Evolutionary conservation across 2,888 invertebrate genomes (phyloP).

Genomic region (Allacma fusca): DNA sequence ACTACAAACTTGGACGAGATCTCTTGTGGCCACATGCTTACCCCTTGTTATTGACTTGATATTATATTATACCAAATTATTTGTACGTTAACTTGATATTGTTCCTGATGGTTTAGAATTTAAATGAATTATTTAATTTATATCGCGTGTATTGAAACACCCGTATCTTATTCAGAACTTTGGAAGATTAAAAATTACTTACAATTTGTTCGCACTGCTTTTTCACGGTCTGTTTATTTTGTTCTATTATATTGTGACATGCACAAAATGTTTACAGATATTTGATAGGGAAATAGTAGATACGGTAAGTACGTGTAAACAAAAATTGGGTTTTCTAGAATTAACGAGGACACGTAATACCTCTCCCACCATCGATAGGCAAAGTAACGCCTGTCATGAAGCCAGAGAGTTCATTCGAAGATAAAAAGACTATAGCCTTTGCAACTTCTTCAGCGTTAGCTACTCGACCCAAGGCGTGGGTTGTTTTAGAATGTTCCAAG

Average conservation of each 20-base stretch:
- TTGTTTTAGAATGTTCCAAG: slow-evolving; percentile 81
- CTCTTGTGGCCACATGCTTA: slow-evolving; percentile 2
- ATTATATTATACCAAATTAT: background rate
- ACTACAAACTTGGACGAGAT: background rate
- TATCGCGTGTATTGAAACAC: background rate
- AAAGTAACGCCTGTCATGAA: slow-evolving; percentile 68
- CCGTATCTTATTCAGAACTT: no score
- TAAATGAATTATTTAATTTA: background rate
- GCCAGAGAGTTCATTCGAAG: slow-evolving; percentile 76
- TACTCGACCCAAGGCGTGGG: slow-evolving; percentile 90
- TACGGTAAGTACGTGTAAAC: no score
- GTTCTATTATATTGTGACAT: no score
- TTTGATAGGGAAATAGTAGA: no score
- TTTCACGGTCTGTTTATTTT: no score
- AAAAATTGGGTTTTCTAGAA: no score
- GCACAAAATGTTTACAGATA: no score
- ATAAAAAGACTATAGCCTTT: slow-evolving; percentile 87
- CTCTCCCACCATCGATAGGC: slow-evolving; percentile 93
- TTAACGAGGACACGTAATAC: slow-evolving; percentile 93
- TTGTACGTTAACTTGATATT: slow-evolving; percentile 9
- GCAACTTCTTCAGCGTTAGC: slow-evolving; percentile 89
- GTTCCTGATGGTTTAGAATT: slow-evolving; percentile 9
- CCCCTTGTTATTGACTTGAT: background rate
- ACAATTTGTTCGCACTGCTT: background rate
- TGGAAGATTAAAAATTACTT: background rate